Percentiles rank a stretch among this genome's conserved stretches.
phyloP scores from a whole-genome alignment of 2,888 invertebrate species.

The Himalopsyche anomala region DNA sequence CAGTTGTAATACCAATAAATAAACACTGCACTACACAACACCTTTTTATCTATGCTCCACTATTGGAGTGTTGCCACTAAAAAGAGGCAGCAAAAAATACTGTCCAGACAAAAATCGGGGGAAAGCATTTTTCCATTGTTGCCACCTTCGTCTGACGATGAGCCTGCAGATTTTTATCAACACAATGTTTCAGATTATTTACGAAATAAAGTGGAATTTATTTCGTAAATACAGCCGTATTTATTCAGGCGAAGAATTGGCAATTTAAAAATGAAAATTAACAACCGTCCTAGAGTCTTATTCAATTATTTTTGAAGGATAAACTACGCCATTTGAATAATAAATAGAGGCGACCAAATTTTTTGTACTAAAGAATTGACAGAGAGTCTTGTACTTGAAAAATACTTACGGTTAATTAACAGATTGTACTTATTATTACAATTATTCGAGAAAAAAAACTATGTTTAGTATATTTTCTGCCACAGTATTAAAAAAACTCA shows the following conservation, averaged over 20 bases:
- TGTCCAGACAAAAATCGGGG: slow-evolving; percentile 37
- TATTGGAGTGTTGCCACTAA: slow-evolving; percentile 24
- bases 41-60: not conserved
- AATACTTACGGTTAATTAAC: no score
- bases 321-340: slow-evolving; percentile 4
- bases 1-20: not conserved
- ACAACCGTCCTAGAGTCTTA: not conserved
- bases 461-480: no score
- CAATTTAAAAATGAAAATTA: slow-evolving; percentile 38
- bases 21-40: not conserved
- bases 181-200: slow-evolving; percentile 42
- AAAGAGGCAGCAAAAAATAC: not conserved
- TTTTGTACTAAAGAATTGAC: not conserved
- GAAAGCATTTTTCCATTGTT: slow-evolving; percentile 18
- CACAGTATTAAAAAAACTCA: no score
- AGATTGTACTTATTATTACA: no score
- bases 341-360: not conserved
- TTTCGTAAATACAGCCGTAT: slow-evolving; percentile 8
- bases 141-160: slow-evolving; percentile 43
- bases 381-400: no score
- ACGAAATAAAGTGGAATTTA: slow-evolving; percentile 35
- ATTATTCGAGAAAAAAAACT: no score
- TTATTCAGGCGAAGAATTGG: slow-evolving; percentile 27
- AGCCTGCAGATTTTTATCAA: slow-evolving; percentile 40
- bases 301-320: slow-evolving; percentile 10